phyloP scores from a whole-genome alignment of 2,888 invertebrate genomes.

The Euclidia mi region DNA sequence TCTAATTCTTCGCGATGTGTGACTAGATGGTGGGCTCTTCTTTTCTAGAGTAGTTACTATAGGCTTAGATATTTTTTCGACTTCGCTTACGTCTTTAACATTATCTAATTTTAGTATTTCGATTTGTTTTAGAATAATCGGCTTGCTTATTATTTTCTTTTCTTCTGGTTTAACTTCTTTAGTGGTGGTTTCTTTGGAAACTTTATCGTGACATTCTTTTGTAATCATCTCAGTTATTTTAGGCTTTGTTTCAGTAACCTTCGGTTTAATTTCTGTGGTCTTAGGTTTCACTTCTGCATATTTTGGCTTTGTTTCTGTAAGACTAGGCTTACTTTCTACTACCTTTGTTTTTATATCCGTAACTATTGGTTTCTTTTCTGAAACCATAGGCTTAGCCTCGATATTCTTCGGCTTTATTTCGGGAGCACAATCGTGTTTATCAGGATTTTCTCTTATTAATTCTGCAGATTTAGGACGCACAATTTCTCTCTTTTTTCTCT shows the following conservation, averaged over 20 bases:
- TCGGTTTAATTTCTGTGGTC: conserved; percentile 27
- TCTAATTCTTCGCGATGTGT: conserved; percentile 76
- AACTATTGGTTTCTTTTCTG: conserved; percentile 7
- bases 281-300: conserved; percentile 44
- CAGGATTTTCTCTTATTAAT: conserved; percentile 52
- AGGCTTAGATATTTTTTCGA: conserved; percentile 33
- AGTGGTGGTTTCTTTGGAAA: conserved; percentile 42
- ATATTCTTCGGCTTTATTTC: conserved; percentile 46
- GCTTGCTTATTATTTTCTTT: conserved; percentile 42
- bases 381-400: conserved; percentile 8
- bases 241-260: conserved; percentile 24
- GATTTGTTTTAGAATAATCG: conserved; percentile 45
- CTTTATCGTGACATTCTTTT: conserved; percentile 34
- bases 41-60: conserved; percentile 57
- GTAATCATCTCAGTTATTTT: conserved; percentile 32
- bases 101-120: conserved; percentile 44
- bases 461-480: conserved; percentile 56
- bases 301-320: conserved; percentile 31
- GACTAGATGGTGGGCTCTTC: conserved; percentile 69
- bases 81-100: conserved; percentile 24
- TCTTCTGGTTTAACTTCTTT: conserved; percentile 38
- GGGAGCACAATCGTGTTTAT: not conserved
- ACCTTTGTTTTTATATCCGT: conserved; percentile 33
- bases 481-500: conserved; percentile 69
- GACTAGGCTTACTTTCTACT: conserved; percentile 41